Conservation (phyloP, 2,888 invertebrate species). For the Brachyptera risi region DNA sequence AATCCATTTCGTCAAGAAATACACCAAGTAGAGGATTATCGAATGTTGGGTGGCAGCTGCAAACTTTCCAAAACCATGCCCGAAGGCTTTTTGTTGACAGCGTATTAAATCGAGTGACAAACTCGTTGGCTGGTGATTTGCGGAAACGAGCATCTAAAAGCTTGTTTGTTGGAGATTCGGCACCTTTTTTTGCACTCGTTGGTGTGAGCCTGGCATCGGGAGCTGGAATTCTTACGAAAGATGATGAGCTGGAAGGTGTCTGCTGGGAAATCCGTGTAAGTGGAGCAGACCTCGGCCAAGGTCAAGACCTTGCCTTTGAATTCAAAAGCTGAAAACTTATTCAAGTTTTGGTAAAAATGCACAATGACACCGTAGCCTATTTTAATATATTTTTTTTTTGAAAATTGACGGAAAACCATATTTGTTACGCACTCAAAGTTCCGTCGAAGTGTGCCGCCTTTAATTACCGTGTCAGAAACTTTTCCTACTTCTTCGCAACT, state of each 20-base stretch:
- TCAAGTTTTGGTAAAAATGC: too few species aligned
- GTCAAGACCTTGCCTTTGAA: background rate
- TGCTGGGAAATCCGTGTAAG: conserved; percentile 71
- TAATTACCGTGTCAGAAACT: too few species aligned
- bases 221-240: conserved; percentile 66
- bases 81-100: conserved; percentile 64
- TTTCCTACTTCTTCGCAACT: too few species aligned
- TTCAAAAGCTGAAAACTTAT: background rate
- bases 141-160: conserved; percentile 59
- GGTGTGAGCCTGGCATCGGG: conserved; percentile 70
- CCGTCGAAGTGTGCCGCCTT: too few species aligned
- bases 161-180: conserved; percentile 63
- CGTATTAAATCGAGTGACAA: conserved; percentile 64
- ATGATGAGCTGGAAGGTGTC: conserved; percentile 71
- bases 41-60: too few species aligned
- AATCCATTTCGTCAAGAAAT: conserved; percentile 24
- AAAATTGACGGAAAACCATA: too few species aligned
- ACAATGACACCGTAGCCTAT: too few species aligned
- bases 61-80: conserved; percentile 48
- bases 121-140: conserved; percentile 59
- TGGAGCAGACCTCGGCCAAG: conserved; percentile 20
- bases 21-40: conserved; percentile 31
- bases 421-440: too few species aligned
- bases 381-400: too few species aligned
- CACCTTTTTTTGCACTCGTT: conserved; percentile 69